A percentile compares a stretch with the other conserved stretches of the same genome.
phyloP scores from a whole-genome alignment of 2,113 vertebrate genomes.

The Lagopus leucura region DNA sequence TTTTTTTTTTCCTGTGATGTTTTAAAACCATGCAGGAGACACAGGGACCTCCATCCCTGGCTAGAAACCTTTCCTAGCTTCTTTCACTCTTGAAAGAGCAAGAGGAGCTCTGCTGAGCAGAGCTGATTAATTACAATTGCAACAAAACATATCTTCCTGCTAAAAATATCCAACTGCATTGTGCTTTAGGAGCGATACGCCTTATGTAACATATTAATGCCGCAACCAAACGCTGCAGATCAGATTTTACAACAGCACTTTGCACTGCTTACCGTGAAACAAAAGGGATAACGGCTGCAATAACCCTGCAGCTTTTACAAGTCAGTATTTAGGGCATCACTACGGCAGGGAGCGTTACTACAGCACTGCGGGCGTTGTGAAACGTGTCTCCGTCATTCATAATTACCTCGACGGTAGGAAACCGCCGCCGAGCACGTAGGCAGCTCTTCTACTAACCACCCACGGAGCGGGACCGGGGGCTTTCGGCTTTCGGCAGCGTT shows the following conservation, averaged over 20 bases:
- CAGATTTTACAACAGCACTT: background rate
- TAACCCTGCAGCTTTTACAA: slow-evolving; percentile 8
- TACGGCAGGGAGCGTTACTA: background rate
- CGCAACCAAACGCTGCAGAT: background rate
- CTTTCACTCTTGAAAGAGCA: background rate
- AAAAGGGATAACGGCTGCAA: slow-evolving; percentile 20
- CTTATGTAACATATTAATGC: background rate
- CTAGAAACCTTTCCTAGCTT: background rate
- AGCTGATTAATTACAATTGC: background rate
- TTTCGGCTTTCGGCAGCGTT: too few relatives aligned
- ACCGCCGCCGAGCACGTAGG: rapidly evolving
- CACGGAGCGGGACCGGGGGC: rapidly evolving
- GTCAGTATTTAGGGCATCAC: slow-evolving; percentile 12
- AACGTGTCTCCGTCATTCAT: background rate
- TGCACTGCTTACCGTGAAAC: background rate
- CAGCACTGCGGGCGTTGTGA: slow-evolving; percentile 13
- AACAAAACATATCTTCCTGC: background rate
- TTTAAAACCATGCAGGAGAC: background rate
- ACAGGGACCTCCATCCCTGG: background rate
- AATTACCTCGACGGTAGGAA: background rate
- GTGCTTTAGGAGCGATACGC: background rate
- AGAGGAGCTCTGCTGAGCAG: background rate
- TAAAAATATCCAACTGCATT: background rate
- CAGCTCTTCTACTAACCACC: rapidly evolving
- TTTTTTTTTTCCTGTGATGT: background rate